These are phyloP conservation scores for Anser brachyrhynchus DNA, from an alignment of 2,113 vertebrate species.

Conservation along the genomic window DNA sequence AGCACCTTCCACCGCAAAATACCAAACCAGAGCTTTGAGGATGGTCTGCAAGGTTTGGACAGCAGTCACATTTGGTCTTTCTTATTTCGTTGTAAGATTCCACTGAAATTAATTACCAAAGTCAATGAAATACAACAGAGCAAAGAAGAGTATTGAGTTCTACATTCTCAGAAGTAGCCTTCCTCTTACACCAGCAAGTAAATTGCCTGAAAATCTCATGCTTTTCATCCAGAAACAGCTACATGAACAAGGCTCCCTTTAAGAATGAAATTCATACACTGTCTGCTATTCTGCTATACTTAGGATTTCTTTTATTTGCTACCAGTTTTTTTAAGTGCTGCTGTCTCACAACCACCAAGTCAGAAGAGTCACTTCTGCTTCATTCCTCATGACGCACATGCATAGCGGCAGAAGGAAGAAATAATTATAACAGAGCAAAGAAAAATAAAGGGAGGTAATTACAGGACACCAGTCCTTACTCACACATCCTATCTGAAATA, in stretches of 20 bases:
- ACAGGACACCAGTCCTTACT: not conserved
- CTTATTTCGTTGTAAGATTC: not conserved
- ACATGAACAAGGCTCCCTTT: constrained; percentile 8
- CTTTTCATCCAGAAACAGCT: constrained; percentile 29
- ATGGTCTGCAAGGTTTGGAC: not conserved
- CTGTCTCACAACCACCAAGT: constrained; percentile 28
- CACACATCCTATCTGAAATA: not conserved
- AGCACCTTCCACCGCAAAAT: not conserved
- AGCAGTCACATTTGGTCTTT: not conserved
- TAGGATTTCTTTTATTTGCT: constrained; percentile 9
- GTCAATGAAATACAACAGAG: not conserved
- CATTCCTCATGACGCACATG: not conserved
- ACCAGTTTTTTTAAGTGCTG: not conserved
- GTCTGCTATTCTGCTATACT: not conserved
- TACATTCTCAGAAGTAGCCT: not conserved
- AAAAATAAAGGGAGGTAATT: not conserved
- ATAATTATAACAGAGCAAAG: not conserved
- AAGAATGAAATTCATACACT: not conserved
- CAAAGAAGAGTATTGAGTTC: not conserved
- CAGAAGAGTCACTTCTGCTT: constrained; percentile 25
- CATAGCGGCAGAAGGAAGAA: not conserved
- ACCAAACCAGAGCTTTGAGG: no score
- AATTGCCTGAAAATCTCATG: not conserved
- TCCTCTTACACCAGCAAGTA: not conserved
- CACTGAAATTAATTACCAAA: not conserved